These are phyloP conservation scores for Chlamydotis undulata DNA, from an alignment of 2,113 vertebrate genomes.

Conservation along the genomic window DNA sequence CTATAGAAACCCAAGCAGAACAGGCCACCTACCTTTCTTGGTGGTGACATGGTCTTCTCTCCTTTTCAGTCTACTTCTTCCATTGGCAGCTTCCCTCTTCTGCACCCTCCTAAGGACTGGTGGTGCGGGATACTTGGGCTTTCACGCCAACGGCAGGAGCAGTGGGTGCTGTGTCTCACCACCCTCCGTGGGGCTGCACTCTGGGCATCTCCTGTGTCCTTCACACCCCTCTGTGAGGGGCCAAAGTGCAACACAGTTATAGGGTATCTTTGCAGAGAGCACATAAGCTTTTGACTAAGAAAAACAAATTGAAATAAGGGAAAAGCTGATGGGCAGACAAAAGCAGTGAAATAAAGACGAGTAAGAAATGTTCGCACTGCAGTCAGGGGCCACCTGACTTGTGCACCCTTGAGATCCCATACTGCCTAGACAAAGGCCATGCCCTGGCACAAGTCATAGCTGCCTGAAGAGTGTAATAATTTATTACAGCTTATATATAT, in stretches of 20 bases:
- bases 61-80: not conserved
- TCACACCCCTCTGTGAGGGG: not conserved
- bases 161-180: not conserved
- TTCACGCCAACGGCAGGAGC: not conserved
- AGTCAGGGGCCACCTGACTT: not conserved
- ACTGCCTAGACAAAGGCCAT: not conserved
- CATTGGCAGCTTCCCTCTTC: not conserved
- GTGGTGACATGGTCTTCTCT: not conserved
- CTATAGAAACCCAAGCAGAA: not conserved
- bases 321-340: not conserved
- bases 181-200: fast-evolving
- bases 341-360: not conserved
- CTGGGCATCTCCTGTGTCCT: not conserved
- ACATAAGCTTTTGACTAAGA: not conserved
- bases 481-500: not conserved
- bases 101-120: not conserved
- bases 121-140: not conserved
- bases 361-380: not conserved
- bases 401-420: not conserved
- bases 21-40: not conserved
- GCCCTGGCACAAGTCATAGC: not conserved
- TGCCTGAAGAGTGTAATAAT: not conserved
- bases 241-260: not conserved
- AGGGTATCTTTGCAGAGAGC: not conserved
- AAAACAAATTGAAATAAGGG: not conserved